phyloP scores from a whole-genome alignment of 2,797 vertebrate species.

The Galago senegalensis region DNA sequence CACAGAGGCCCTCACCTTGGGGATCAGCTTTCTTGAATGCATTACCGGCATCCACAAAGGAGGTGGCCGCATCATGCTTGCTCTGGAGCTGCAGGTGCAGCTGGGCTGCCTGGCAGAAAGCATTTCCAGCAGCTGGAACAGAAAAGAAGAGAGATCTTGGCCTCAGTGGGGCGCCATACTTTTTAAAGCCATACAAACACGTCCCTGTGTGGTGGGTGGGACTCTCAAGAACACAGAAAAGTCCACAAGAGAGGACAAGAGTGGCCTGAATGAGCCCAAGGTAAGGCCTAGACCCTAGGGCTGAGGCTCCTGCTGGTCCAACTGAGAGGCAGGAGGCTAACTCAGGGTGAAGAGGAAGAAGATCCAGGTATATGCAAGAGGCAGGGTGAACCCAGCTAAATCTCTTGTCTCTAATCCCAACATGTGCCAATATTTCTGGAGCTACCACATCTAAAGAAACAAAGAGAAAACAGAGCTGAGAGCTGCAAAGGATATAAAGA shows the following conservation, averaged over 20 bases:
- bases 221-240: not conserved
- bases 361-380: not conserved
- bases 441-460: not conserved
- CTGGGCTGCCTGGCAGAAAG: slow-evolving; percentile 95
- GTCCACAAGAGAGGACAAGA: not conserved
- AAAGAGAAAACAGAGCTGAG: not conserved
- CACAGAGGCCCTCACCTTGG: slow-evolving; percentile 90
- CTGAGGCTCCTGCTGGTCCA: not conserved
- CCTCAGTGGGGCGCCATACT: accelerated
- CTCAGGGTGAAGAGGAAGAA: not conserved
- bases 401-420: no score
- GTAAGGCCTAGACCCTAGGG: not conserved
- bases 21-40: slow-evolving; percentile 98
- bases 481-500: accelerated
- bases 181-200: not conserved
- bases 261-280: not conserved
- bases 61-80: slow-evolving; percentile 96
- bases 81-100: slow-evolving; percentile 97
- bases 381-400: not conserved
- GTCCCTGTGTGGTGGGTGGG: accelerated
- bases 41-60: slow-evolving; percentile 96
- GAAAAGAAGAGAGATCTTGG: not conserved
- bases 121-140: slow-evolving; percentile 94
- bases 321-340: not conserved
- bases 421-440: not conserved